Evolutionary conservation across 1,140 invertebrate genomes (phyloP).

Genomic region (Hyposmocoma kahamanoa): DNA sequence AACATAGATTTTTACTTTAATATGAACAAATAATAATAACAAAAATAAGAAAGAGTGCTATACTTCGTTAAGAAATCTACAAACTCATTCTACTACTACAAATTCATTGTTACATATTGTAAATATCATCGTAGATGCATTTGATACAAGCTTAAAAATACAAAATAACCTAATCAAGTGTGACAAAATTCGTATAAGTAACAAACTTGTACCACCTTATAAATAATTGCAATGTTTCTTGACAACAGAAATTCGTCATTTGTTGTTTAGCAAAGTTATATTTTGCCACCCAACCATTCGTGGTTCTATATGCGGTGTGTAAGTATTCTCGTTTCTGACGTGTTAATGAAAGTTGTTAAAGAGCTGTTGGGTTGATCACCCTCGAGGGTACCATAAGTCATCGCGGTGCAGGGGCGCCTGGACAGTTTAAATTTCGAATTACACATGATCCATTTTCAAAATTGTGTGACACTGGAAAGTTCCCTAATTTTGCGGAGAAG

Average conservation of each 20-base stretch:
- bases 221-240: conserved; percentile 29
- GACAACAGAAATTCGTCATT: conserved; percentile 35
- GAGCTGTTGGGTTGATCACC: conserved; percentile 33
- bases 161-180: background rate
- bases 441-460: conserved; percentile 39
- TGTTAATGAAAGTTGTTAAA: conserved; percentile 11
- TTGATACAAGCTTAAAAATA: too few species aligned
- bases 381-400: conserved; percentile 50
- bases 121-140: too few species aligned
- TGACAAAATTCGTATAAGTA: too few species aligned
- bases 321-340: background rate
- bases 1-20: too few species aligned
- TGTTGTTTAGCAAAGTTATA: conserved; percentile 7
- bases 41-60: too few species aligned
- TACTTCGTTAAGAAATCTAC: too few species aligned
- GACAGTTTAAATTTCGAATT: conserved; percentile 56
- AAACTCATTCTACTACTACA: too few species aligned
- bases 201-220: conserved; percentile 11
- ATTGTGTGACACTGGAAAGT: too few species aligned
- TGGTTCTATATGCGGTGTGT: background rate
- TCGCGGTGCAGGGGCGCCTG: conserved; percentile 26
- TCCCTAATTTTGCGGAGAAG: too few species aligned
- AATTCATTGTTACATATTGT: too few species aligned
- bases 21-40: too few species aligned
- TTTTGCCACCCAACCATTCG: background rate